These are phyloP conservation scores for Coilia nasus DNA, from an alignment of 2,797 vertebrate species.

Conservation along the genomic window DNA sequence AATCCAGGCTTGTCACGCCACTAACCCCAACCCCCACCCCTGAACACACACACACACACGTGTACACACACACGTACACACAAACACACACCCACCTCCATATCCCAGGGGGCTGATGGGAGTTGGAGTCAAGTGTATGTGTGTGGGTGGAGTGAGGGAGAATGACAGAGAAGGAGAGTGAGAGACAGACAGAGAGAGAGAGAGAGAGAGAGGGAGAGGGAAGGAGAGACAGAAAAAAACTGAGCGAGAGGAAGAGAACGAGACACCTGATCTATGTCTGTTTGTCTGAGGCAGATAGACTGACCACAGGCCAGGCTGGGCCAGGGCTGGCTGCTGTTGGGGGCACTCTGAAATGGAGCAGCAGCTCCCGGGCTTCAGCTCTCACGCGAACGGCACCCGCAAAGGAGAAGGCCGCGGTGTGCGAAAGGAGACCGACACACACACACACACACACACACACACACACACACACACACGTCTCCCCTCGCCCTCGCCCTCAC, in stretches of 20 bases:
- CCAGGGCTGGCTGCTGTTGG: no score
- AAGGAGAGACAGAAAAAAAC: conserved; percentile 17
- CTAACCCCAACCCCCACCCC: conserved; percentile 52
- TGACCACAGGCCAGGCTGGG: conserved; percentile 3
- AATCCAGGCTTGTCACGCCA: conserved; percentile 69
- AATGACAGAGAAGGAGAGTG: conserved; percentile 46
- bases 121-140: conserved; percentile 60
- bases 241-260: conserved; percentile 3
- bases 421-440: background rate
- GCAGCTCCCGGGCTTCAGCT: conserved; percentile 9
- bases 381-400: background rate
- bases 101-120: conserved; percentile 59
- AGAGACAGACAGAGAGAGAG: conserved; percentile 38
- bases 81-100: conserved; percentile 36
- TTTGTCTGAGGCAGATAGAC: background rate
- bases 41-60: background rate
- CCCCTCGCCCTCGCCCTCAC: background rate
- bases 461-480: background rate
- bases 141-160: conserved; percentile 56
- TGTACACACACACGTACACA: background rate
- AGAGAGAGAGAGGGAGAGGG: conserved; percentile 38
- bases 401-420: background rate
- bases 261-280: conserved; percentile 25
- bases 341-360: background rate
- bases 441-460: background rate